Evolutionary conservation across 1,140 invertebrate species (phyloP).

Genomic region (Oscheius sp.): DNA sequence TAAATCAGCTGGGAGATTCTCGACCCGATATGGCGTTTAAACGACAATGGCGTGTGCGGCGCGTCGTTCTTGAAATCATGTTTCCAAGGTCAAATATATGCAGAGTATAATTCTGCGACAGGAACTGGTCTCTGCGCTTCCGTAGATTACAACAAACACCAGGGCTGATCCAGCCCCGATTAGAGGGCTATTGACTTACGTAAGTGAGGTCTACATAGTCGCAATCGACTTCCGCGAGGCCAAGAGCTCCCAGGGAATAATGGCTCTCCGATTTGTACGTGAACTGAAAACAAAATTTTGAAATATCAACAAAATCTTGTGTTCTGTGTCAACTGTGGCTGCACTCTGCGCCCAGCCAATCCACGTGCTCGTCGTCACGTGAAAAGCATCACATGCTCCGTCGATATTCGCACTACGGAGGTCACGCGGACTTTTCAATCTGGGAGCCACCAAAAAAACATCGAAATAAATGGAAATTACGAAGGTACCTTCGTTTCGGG

Average conservation of each 20-base stretch:
- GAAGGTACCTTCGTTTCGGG: background rate
- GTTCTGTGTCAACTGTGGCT: background rate
- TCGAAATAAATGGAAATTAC: background rate
- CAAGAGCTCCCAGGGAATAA: slow-evolving; percentile 27
- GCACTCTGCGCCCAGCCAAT: background rate
- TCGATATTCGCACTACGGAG: background rate
- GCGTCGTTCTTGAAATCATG: no score
- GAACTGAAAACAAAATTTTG: slow-evolving; percentile 16
- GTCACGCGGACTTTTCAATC: background rate
- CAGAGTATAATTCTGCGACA: no score
- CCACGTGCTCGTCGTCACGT: slow-evolving; percentile 16
- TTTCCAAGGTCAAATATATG: no score
- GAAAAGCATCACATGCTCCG: slow-evolving; percentile 1
- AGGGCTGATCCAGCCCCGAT: background rate
- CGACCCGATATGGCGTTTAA: no score
- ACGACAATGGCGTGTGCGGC: no score
- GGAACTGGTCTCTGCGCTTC: no score
- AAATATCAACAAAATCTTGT: background rate
- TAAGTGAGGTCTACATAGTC: slow-evolving; percentile 26
- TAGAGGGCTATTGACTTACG: slow-evolving; percentile 3
- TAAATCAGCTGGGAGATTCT: no score
- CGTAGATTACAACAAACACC: no score
- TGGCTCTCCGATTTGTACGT: slow-evolving; percentile 20
- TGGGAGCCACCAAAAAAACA: no score
- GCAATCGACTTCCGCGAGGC: slow-evolving; percentile 30